Evolutionary conservation across 2,888 invertebrate genomes (phyloP).

Genomic region (Yponomeuta plumbellus): DNA sequence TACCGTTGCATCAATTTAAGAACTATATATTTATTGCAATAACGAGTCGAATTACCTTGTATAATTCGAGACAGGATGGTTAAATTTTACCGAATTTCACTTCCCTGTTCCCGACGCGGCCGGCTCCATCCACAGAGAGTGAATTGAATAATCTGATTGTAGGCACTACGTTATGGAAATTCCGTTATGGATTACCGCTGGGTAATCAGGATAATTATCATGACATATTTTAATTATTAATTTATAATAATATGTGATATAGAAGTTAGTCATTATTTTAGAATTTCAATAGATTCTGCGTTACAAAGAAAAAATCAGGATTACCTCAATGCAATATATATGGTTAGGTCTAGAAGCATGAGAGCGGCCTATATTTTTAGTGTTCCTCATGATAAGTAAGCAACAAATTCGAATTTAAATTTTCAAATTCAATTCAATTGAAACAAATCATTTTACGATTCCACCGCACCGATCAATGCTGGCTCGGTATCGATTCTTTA

Average conservation of each 20-base stretch:
- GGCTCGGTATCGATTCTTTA: conserved; percentile 38
- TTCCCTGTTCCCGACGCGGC: conserved; percentile 2
- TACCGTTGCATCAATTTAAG: too few species aligned
- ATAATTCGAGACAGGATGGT: neutral
- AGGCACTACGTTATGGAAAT: conserved; percentile 18
- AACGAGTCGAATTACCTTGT: neutral
- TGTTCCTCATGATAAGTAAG: neutral
- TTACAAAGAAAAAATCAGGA: too few species aligned
- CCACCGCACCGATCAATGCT: conserved; percentile 30
- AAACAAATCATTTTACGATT: conserved; percentile 65
- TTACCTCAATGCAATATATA: too few species aligned
- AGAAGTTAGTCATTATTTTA: too few species aligned
- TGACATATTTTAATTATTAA: neutral
- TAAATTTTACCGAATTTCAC: conserved; percentile 4
- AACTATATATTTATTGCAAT: neutral
- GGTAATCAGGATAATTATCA: conserved; percentile 15
- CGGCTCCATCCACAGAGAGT: conserved; percentile 14
- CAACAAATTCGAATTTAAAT: conserved; percentile 9
- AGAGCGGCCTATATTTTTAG: neutral
- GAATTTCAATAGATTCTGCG: too few species aligned
- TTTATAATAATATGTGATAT: too few species aligned
- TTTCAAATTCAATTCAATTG: conserved; percentile 51
- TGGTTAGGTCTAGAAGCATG: neutral
- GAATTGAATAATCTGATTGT: conserved; percentile 21
- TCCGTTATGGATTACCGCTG: conserved; percentile 19